These are phyloP conservation scores for Picathartes gymnocephalus DNA, from an alignment of 2,113 vertebrate species.

Conservation along the genomic window DNA sequence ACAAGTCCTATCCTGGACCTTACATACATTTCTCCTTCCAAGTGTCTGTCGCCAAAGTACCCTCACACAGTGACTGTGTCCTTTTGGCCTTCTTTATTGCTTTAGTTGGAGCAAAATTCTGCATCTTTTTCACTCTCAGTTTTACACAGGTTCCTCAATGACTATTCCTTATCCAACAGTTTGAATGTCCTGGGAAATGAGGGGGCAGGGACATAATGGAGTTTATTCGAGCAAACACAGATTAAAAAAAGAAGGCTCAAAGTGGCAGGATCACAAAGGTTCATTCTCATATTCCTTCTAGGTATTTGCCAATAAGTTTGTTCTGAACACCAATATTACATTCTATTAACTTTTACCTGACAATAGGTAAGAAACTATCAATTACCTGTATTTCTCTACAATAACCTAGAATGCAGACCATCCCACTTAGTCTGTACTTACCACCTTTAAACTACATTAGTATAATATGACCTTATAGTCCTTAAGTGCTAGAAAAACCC, in stretches of 20 bases:
- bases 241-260: background rate
- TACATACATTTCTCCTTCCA: accelerated
- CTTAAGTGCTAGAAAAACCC: background rate
- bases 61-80: background rate
- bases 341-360: background rate
- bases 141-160: background rate
- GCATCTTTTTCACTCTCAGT: background rate
- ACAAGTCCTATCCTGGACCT: background rate
- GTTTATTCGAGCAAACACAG: background rate
- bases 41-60: background rate
- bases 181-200: background rate
- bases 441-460: background rate
- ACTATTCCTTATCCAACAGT: background rate
- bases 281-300: background rate
- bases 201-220: accelerated
- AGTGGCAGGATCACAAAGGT: background rate
- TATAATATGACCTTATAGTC: background rate
- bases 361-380: background rate
- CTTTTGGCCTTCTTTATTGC: background rate
- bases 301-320: background rate
- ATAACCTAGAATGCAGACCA: background rate
- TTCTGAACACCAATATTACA: background rate
- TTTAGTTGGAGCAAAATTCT: background rate
- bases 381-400: background rate
- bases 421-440: background rate